Conservation (phyloP, 2,888 invertebrate species). For the Trichacis sp. region DNA sequence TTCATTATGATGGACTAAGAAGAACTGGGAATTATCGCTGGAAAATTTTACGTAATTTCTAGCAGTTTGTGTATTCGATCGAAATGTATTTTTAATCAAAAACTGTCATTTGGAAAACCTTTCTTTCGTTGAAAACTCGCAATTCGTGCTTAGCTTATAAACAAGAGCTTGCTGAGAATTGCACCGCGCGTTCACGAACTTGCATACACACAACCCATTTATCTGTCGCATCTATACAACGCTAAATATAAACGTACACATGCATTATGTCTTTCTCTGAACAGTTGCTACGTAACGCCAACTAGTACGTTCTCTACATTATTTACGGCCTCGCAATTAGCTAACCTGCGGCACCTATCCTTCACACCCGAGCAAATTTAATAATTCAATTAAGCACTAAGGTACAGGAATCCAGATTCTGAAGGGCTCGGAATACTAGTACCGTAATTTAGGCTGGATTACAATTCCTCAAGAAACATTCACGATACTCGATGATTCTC, state of each 20-base stretch:
- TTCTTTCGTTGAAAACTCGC: neutral
- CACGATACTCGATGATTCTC: too few species aligned
- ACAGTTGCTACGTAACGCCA: slow-evolving; percentile 29
- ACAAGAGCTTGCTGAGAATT: slow-evolving; percentile 2
- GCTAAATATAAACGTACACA: slow-evolving; percentile 30
- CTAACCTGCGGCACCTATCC: slow-evolving; percentile 59
- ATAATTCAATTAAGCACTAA: slow-evolving; percentile 62
- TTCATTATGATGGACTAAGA: too few species aligned
- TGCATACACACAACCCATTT: slow-evolving; percentile 27
- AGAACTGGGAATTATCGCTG: too few species aligned
- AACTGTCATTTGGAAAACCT: too few species aligned
- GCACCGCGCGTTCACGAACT: slow-evolving; percentile 8
- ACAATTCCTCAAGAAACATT: too few species aligned
- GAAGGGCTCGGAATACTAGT: neutral
- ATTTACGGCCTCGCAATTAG: slow-evolving; percentile 65
- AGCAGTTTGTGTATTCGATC: too few species aligned
- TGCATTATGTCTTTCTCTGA: slow-evolving; percentile 34
- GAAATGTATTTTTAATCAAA: too few species aligned
- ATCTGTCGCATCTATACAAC: slow-evolving; percentile 21
- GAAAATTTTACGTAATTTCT: too few species aligned
- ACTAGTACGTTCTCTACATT: slow-evolving; percentile 48
- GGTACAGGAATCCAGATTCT: slow-evolving; percentile 25
- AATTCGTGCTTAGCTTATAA: neutral
- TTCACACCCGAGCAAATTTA: slow-evolving; percentile 63
- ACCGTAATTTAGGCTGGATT: neutral